These are phyloP conservation scores for Pseudopipra pipra DNA, from an alignment of 2,113 vertebrate genomes.

Conservation along the genomic window DNA sequence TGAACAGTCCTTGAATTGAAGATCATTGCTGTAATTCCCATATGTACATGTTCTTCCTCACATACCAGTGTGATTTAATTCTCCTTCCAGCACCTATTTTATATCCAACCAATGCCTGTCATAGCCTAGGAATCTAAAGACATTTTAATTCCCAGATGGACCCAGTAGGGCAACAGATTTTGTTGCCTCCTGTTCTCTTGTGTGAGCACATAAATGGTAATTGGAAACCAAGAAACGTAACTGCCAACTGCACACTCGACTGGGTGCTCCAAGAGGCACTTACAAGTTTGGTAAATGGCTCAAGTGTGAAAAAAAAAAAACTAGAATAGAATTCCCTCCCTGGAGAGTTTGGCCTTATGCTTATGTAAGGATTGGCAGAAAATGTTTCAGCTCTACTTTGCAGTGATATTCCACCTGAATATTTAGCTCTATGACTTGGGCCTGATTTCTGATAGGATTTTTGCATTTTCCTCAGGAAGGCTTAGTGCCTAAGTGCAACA, in stretches of 20 bases:
- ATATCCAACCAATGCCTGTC: background rate
- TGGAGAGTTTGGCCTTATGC: background rate
- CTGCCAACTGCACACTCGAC: background rate
- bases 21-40: background rate
- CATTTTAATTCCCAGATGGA: slow-evolving; percentile 33
- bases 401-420: background rate
- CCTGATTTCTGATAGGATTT: background rate
- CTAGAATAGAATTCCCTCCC: background rate
- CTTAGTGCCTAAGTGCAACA: background rate
- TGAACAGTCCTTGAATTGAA: background rate
- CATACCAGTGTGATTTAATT: background rate
- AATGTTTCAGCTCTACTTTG: background rate
- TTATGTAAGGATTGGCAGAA: background rate
- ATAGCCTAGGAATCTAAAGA: background rate
- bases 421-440: background rate
- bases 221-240: background rate
- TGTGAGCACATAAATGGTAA: background rate
- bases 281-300: background rate
- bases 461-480: background rate
- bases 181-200: slow-evolving; percentile 4
- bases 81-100: background rate
- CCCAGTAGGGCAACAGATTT: slow-evolving; percentile 1
- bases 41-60: background rate
- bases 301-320: background rate
- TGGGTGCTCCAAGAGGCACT: background rate